phyloP scores from a whole-genome alignment of 2,113 vertebrate genomes.

The Sialia sialis region DNA sequence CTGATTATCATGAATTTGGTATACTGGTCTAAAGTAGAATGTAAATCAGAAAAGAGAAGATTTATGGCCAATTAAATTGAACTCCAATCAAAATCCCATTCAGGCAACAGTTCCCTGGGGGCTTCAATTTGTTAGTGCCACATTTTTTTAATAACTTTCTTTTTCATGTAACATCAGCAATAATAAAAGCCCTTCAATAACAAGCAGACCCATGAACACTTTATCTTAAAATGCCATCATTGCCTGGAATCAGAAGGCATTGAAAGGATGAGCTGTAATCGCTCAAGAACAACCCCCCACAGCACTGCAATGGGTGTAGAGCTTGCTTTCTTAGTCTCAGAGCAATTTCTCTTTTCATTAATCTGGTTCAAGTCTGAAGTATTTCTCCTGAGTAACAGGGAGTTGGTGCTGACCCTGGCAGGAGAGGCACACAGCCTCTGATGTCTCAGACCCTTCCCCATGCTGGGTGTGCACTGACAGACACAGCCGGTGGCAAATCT shows the following conservation, averaged over 20 bases:
- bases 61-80: conserved; percentile 67
- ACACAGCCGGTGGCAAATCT: not conserved
- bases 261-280: not conserved
- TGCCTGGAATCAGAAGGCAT: conserved; percentile 10
- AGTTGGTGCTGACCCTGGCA: not conserved
- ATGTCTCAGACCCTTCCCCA: not conserved
- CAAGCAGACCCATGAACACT: not conserved
- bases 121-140: conserved; percentile 61
- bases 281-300: not conserved
- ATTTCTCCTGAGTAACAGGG: not conserved
- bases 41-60: conserved; percentile 55
- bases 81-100: conserved; percentile 67
- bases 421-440: not conserved
- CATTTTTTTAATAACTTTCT: conserved; percentile 58
- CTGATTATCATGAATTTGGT: conserved; percentile 58
- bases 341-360: conserved; percentile 32
- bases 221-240: conserved; percentile 46
- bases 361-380: not conserved
- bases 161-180: conserved; percentile 55
- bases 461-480: not conserved
- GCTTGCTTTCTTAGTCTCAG: not conserved
- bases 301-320: not conserved
- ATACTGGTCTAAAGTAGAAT: conserved; percentile 33
- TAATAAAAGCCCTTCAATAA: conserved; percentile 45
- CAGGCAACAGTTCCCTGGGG: conserved; percentile 53